A percentile compares a stretch with the other conserved stretches of the same genome.
These are phyloP conservation scores for Hormiphora californensis DNA, from an alignment of 37 sponge, comb jelly and placozoan genomes.

Conservation along the genomic window DNA sequence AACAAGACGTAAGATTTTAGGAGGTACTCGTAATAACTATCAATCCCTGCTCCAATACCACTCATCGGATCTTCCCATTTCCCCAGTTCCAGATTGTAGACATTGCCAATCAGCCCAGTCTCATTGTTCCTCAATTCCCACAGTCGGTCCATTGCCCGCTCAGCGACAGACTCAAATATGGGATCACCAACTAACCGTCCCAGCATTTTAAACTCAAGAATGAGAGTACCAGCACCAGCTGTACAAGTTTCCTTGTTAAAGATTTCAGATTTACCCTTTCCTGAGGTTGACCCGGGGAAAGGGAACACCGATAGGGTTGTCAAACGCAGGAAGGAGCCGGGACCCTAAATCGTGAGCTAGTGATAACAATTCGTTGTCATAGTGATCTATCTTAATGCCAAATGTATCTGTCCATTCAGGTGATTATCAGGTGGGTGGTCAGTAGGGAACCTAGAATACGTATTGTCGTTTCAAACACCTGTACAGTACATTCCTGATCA, in stretches of 20 bases:
- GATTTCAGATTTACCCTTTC: slow-evolving; percentile 60
- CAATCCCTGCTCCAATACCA: slow-evolving; percentile 94
- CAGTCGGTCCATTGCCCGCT: slow-evolving; percentile 73
- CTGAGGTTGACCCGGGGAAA: slow-evolving; percentile 62
- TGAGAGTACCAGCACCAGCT: slow-evolving; percentile 88
- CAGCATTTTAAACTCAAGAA: slow-evolving; percentile 83
- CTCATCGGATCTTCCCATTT: slow-evolving; percentile 80
- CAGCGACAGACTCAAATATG: slow-evolving; percentile 75
- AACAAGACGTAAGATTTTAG: slow-evolving; percentile 88
- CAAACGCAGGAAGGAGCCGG: slow-evolving; percentile 86
- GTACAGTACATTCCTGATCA: slow-evolving; percentile 72
- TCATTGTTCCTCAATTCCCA: slow-evolving; percentile 67
- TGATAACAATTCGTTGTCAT: slow-evolving; percentile 71
- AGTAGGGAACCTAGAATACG: slow-evolving; percentile 87
- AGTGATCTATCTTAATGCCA: slow-evolving; percentile 65
- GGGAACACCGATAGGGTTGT: slow-evolving; percentile 75
- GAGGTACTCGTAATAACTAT: slow-evolving; percentile 97
- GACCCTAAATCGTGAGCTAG: slow-evolving; percentile 78
- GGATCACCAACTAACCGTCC: slow-evolving; percentile 84
- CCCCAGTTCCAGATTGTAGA: slow-evolving; percentile 72
- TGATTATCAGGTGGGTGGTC: slow-evolving; percentile 80
- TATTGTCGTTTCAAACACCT: slow-evolving; percentile 97
- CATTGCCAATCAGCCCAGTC: slow-evolving; percentile 93
- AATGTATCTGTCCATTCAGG: slow-evolving; percentile 65
- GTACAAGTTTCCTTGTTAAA: slow-evolving; percentile 68